Percentiles rank a stretch among this genome's conserved stretches.
Evolutionary conservation across 2,113 vertebrate species (phyloP).

Genomic region (Hippocampus zosterae): DNA sequence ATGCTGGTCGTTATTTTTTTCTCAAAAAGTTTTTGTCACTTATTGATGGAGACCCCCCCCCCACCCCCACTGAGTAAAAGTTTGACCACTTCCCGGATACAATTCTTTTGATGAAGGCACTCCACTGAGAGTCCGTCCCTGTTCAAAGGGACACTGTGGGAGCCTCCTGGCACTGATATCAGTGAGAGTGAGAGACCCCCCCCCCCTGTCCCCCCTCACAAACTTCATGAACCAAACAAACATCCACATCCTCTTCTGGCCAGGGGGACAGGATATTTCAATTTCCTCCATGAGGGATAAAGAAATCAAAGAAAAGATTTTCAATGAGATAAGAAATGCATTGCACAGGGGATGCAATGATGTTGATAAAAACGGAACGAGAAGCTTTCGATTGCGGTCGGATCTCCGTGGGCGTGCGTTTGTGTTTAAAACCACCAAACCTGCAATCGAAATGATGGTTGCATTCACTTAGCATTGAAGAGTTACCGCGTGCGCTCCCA

Average conservation of each 20-base stretch:
- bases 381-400: neutral
- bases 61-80: slow-evolving; percentile 5
- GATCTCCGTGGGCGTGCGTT: neutral
- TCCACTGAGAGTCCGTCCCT: slow-evolving; percentile 54
- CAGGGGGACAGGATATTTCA: slow-evolving; percentile 50
- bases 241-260: slow-evolving; percentile 54
- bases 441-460: too few relatives aligned
- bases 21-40: slow-evolving; percentile 1
- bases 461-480: too few relatives aligned
- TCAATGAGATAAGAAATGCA: neutral
- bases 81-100: slow-evolving; percentile 31
- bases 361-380: neutral
- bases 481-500: too few relatives aligned
- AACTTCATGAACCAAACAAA: slow-evolving; percentile 59
- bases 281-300: slow-evolving; percentile 28
- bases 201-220: neutral
- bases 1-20: neutral
- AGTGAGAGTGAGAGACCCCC: slow-evolving; percentile 46
- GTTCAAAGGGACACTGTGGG: slow-evolving; percentile 40
- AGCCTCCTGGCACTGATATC: slow-evolving; percentile 41
- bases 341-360: neutral
- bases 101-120: slow-evolving; percentile 41
- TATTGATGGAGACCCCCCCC: slow-evolving; percentile 10
- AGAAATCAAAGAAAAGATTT: neutral
- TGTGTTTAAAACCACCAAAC: too few relatives aligned